These are phyloP conservation scores for Quiscalus mexicanus DNA, from an alignment of 2,113 vertebrate species.

Conservation along the genomic window DNA sequence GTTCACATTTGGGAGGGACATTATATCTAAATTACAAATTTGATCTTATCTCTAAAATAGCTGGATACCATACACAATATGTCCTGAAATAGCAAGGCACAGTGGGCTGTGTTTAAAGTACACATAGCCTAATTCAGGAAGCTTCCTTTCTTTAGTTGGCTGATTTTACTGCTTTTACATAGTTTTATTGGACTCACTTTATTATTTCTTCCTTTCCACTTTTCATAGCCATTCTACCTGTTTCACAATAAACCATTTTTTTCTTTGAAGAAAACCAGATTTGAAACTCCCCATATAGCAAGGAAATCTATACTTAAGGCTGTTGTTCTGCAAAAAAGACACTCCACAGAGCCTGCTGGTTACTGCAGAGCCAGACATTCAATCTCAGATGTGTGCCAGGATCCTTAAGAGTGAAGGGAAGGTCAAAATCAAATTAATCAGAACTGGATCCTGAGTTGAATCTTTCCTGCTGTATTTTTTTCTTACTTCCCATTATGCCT, in stretches of 20 bases:
- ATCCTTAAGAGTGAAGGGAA: neutral
- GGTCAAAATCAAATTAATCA: neutral
- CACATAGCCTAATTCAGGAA: neutral
- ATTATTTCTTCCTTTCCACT: neutral
- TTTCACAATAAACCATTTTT: neutral
- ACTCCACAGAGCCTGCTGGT: neutral
- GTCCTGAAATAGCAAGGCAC: neutral
- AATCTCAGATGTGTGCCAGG: neutral
- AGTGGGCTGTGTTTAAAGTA: neutral
- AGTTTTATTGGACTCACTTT: neutral
- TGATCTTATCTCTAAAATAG: constrained; percentile 5
- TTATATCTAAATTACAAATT: neutral
- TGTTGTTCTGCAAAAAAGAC: neutral
- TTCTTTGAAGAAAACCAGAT: neutral
- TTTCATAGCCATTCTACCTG: neutral
- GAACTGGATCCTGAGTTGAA: neutral
- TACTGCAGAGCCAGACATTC: neutral
- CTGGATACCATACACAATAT: neutral
- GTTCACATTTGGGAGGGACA: neutral
- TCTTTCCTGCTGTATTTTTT: neutral
- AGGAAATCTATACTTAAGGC: neutral
- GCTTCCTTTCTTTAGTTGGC: neutral
- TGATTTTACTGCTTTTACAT: neutral
- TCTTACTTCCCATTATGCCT: neutral
- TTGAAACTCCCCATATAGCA: neutral